Evolutionary conservation across 1,140 invertebrate genomes (phyloP).

Genomic region (Linepithema humile): DNA sequence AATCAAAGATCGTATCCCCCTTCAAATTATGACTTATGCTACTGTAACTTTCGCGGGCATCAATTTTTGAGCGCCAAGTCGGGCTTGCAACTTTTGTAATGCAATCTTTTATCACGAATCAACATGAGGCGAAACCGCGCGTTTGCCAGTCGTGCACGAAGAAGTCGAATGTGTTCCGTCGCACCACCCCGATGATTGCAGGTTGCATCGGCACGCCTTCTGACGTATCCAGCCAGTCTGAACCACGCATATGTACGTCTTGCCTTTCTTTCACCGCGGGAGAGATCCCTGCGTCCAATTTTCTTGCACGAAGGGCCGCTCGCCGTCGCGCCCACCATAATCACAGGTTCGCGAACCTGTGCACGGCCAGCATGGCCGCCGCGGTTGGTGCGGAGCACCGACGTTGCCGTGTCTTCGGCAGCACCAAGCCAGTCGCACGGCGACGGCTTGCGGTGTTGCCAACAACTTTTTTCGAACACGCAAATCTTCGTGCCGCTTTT

Average conservation of each 20-base stretch:
- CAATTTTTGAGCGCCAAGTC: conserved; percentile 26
- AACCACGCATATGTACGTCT: conserved; percentile 50
- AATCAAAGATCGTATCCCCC: conserved; percentile 49
- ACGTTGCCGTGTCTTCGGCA: conserved; percentile 45
- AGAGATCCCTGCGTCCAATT: conserved; percentile 78
- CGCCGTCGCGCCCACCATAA: conserved; percentile 78
- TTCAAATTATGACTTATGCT: conserved; percentile 34
- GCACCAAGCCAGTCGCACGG: conserved; percentile 10
- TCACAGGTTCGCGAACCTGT: conserved; percentile 78
- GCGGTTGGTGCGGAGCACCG: conserved; percentile 48
- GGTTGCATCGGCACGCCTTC: conserved; percentile 83
- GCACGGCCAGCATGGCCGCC: conserved; percentile 79
- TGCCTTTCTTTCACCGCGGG: conserved; percentile 62
- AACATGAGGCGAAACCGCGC: conserved; percentile 28
- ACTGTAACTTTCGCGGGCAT: conserved; percentile 27
- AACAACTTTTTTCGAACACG: conserved; percentile 50
- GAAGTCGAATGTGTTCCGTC: conserved; percentile 67
- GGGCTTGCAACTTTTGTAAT: conserved; percentile 37
- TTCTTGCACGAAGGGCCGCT: conserved; percentile 76
- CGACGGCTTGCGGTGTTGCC: conserved; percentile 36
- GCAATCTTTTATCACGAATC: conserved; percentile 49
- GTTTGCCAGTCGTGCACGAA: conserved; percentile 51
- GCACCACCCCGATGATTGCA: conserved; percentile 84
- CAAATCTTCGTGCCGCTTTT: conserved; percentile 54
- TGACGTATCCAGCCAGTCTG: conserved; percentile 58